Evolutionary conservation across 2,113 vertebrate species (phyloP), one percentile per base, ranked within the genome.

Genomic region (Galbula dea): DNA sequence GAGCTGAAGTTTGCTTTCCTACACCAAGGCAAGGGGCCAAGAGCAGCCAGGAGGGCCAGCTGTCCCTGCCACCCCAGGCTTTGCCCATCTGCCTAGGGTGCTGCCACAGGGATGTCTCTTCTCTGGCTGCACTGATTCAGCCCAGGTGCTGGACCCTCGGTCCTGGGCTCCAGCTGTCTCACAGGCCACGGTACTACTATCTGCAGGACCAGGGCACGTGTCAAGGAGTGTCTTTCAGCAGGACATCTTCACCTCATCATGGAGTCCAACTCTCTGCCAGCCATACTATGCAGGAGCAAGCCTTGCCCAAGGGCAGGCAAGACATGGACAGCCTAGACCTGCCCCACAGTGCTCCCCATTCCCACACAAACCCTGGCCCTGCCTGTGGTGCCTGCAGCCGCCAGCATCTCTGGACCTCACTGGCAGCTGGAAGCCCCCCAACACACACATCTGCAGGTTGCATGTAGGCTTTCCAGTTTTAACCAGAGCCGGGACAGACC

Each of bases 1-100:
- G 54, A 91, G 87, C 91, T 58, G 63, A 79, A 85, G 58, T 69
- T 69, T 69, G 34, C 82, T 93, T 89, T 89, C 75, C 90, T 37
- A 4, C 27, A 21, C 68, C 6, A 7, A 14, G 5, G 24, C 5
- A 7, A 92, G 24, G 49, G 89, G 19, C 62, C 1, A 0, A 67
- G 48, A 89, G 41, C 45, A 34, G 26, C n/a, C 0, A 1, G 3
- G 11, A 39, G 34, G 9, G 16, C 32, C 45, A 37, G 49, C 41
- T 82, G 37, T 43, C 57, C 39, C 36, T 29, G 61, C 39, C 9
- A 8, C 9, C 29, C 29, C 27, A 34, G 30, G n/a, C 43, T 65
- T 48, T 81, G 52, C 23, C 32, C 29, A 22, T 23, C 63, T 58
- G 26, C 26, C 29, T 54, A 18, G 0, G 3, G 19, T 54, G 41